Percentiles rank a stretch among this genome's conserved stretches.
Evolutionary conservation across 2,888 invertebrate species (phyloP).

Genomic region (Asteroscopus sphinx): DNA sequence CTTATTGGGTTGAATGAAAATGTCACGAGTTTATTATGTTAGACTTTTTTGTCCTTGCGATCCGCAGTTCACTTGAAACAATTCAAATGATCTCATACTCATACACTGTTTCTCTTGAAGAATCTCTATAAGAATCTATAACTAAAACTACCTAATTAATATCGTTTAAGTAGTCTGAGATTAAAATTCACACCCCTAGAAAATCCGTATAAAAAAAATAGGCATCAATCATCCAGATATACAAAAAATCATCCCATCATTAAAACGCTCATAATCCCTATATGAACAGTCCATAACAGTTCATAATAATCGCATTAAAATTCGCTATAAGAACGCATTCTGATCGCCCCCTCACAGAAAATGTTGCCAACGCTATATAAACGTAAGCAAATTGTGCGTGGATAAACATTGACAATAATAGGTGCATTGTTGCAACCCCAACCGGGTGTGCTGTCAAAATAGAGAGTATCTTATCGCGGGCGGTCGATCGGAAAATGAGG

Average conservation of each 20-base stretch:
- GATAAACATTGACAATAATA: conserved; percentile 86
- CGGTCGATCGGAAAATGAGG: conserved; percentile 64
- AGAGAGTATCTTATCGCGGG: conserved; percentile 53
- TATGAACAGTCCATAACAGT: conserved; percentile 50
- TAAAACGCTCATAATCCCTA: conserved; percentile 47
- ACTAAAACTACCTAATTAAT: too few species aligned
- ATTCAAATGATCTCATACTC: too few species aligned
- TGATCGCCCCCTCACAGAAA: conserved; percentile 61
- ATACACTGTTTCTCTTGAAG: too few species aligned
- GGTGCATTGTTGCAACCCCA: conserved; percentile 82
- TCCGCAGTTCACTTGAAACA: too few species aligned
- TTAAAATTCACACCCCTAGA: neutral
- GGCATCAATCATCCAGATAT: neutral
- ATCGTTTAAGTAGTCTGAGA: neutral
- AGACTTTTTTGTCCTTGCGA: too few species aligned
- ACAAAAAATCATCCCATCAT: conserved; percentile 29
- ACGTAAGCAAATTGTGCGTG: conserved; percentile 88
- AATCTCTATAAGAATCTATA: too few species aligned
- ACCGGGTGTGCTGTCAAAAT: conserved; percentile 62
- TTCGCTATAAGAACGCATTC: conserved; percentile 52
- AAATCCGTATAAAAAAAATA: neutral
- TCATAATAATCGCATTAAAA: conserved; percentile 74
- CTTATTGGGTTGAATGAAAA: neutral
- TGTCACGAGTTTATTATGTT: too few species aligned
- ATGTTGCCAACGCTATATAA: conserved; percentile 85